Evolutionary conservation across 2,113 vertebrate species (phyloP).

Genomic region (Paramisgurnus dabryanus): DNA sequence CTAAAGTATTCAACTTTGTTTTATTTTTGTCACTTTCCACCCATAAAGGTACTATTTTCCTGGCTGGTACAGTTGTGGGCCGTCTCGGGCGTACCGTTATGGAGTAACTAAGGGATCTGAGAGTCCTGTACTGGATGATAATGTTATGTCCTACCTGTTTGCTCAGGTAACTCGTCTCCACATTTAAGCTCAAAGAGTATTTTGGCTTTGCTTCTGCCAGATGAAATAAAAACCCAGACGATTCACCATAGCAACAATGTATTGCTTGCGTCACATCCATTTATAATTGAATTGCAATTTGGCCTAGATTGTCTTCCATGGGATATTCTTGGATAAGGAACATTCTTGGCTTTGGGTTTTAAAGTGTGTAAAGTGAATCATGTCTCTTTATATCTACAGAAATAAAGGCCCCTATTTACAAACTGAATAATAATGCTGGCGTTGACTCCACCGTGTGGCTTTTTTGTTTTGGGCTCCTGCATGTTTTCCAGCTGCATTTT

Average conservation of each 20-base stretch:
- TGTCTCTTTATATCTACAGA: background rate
- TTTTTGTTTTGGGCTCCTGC: background rate
- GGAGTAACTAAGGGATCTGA: constrained; percentile 84
- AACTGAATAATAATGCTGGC: background rate
- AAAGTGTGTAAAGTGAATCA: constrained; percentile 23
- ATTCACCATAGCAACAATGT: background rate
- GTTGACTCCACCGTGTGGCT: background rate
- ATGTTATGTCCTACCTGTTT: constrained; percentile 91
- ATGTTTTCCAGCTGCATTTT: constrained; percentile 25
- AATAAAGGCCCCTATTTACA: constrained; percentile 39
- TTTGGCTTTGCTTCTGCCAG: too few species aligned
- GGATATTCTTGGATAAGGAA: background rate
- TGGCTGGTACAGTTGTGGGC: constrained; percentile 87
- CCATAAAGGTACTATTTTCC: constrained; percentile 90
- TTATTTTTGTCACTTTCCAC: background rate
- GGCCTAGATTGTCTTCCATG: background rate
- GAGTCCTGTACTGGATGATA: constrained; percentile 89
- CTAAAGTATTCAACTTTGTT: too few species aligned
- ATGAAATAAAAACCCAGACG: too few species aligned
- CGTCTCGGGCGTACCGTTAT: constrained; percentile 82
- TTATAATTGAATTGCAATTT: constrained; percentile 14
- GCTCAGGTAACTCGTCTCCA: constrained; percentile 80
- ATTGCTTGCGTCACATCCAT: background rate
- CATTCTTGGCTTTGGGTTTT: constrained; percentile 21
- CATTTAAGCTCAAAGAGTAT: background rate